Conservation (phyloP, 2,797 vertebrate genomes). For the Enteromius paludinosus region DNA sequence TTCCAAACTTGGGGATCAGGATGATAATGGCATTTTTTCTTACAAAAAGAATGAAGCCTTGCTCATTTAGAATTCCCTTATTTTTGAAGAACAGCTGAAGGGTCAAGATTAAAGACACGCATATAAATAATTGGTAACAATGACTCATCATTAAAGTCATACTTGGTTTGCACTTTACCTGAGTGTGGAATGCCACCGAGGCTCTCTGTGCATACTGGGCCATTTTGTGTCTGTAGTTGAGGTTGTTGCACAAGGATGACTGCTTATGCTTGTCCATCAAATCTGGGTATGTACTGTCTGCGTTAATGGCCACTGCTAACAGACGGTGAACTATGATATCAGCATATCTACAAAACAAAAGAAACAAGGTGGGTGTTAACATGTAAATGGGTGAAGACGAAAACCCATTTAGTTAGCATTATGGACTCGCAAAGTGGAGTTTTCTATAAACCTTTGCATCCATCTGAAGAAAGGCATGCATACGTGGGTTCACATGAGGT, state of each 20-base stretch:
- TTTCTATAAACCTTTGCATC: not conserved
- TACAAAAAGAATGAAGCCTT: constrained; percentile 92
- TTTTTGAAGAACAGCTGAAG: constrained; percentile 94
- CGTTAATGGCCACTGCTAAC: constrained; percentile 89
- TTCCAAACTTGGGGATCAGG: constrained; percentile 94
- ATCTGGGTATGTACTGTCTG: constrained; percentile 92
- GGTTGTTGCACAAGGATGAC: constrained; percentile 90
- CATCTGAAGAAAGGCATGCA: not conserved
- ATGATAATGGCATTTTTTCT: constrained; percentile 98
- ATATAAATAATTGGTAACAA: not conserved
- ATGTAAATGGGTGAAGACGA: not conserved
- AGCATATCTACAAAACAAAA: constrained; percentile 82
- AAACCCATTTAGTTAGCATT: not conserved
- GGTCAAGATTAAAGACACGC: constrained; percentile 22
- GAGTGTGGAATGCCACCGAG: constrained; percentile 95
- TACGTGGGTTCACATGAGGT: not conserved
- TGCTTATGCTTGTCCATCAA: constrained; percentile 95
- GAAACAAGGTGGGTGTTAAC: not conserved
- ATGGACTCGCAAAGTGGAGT: not conserved
- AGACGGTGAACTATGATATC: constrained; percentile 96
- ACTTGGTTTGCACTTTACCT: constrained; percentile 72
- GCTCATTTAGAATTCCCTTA: constrained; percentile 91
- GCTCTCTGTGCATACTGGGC: constrained; percentile 95
- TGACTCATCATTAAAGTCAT: not conserved
- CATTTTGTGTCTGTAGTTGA: constrained; percentile 99